Base-by-base conservation (phyloP, 2,888 invertebrate genomes). In the Ellobium chinense region DNA sequence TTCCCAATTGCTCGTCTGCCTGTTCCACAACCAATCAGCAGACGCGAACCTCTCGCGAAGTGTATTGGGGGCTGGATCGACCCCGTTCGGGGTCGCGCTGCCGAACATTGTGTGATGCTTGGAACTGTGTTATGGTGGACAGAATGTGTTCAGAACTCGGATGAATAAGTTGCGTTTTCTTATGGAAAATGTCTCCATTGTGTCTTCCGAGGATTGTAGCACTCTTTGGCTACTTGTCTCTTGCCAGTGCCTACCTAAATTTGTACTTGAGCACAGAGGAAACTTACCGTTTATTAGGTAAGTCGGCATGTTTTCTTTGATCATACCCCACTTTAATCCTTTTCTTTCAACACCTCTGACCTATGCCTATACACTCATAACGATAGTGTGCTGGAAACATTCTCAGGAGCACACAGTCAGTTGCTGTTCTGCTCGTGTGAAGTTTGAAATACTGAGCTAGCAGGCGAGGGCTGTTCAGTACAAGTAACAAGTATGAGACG, bases 181-280 rank as follows among this genome's bases (percentile, higher is more conserved):
- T 29, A 77, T 60, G 77, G 77, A 77, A 77, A 77, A 77, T 77
- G 77, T 27, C 36, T 69, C 24, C 69, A 4, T 21, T 60, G 36
- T 68, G 34, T 65, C 65, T 84, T 65, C 68, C 86, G 72, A 84
- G 85, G 84, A 82, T 86, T 84, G 72, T 86, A 72, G 46, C 85
- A 37, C 80, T 87, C 56, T 79, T 85, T 34, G 87, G 87, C 85
- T 86, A 83, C 83, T 80, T 88, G 68, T 82, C 85, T 74, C 70
- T 78, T 63, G 82, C 85, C 46, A 78, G 81, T 80, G 85, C 86
- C 58, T 83, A 89, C 80, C 82, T 90, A 60, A 88, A 89, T 82
- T 84, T 91, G 80, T 91, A 88, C 72, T 85, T 91, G 87, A 88
- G 88, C 79, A 85, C 86, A 36, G 84, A 85, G 75, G 90, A 90